Conservation (phyloP, 2,113 vertebrate genomes). For the Eurystomus gularis region DNA sequence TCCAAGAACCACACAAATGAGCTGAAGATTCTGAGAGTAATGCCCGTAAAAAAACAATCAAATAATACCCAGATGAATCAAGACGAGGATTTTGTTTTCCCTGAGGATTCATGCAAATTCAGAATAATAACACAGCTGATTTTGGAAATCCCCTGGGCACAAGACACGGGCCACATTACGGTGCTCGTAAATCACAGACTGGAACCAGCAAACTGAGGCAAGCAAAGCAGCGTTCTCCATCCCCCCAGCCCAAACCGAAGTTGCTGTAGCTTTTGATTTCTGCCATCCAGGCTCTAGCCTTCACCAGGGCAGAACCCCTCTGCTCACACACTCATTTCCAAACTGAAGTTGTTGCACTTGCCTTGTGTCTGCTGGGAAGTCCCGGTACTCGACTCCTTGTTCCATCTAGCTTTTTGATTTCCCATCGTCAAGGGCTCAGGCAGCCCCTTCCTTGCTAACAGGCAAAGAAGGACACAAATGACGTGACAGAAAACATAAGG, state of each 20-base stretch:
- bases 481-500: background rate
- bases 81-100: background rate
- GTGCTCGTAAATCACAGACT: fast-evolving
- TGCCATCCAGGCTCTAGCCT: background rate
- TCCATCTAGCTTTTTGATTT: background rate
- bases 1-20: background rate
- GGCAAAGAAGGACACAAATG: background rate
- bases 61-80: background rate
- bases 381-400: background rate
- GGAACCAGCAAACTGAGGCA: background rate
- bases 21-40: background rate
- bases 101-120: background rate
- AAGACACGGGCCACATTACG: fast-evolving
- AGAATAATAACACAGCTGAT: background rate
- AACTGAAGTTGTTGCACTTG: background rate
- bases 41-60: background rate
- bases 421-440: background rate
- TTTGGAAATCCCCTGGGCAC: background rate
- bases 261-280: background rate
- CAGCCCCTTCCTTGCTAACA: background rate
- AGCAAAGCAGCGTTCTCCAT: background rate
- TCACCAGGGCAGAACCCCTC: background rate
- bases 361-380: background rate
- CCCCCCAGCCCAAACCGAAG: fast-evolving
- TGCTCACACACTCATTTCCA: background rate